phyloP scores from a whole-genome alignment of 2,888 invertebrate species.

The Artemia sinica region DNA sequence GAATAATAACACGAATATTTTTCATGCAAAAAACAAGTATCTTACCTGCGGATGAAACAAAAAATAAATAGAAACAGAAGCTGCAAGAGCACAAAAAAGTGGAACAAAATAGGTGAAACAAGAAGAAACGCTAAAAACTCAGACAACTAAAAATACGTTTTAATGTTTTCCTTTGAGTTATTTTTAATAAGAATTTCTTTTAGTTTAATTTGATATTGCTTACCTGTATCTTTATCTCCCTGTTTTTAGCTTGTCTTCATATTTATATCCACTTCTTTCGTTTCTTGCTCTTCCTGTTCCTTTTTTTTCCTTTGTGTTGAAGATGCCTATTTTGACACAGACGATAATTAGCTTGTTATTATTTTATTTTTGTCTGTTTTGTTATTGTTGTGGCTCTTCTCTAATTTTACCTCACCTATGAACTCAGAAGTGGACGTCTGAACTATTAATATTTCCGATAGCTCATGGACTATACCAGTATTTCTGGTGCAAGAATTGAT shows the following conservation, averaged over 20 bases:
- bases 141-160: not conserved
- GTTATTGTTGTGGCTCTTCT: too few relatives aligned
- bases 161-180: not conserved
- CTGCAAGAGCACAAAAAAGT: not conserved
- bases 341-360: too few relatives aligned
- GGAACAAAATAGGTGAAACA: not conserved
- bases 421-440: too few relatives aligned
- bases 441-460: too few relatives aligned
- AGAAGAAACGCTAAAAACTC: not conserved
- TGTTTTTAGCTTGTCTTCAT: not conserved
- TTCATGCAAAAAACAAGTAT: too few relatives aligned
- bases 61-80: not conserved
- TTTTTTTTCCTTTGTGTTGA: not conserved
- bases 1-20: too few relatives aligned
- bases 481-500: too few relatives aligned
- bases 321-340: not conserved
- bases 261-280: not conserved
- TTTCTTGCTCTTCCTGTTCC: not conserved
- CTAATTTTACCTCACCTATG: too few relatives aligned
- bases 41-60: not conserved
- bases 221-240: not conserved
- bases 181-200: too few relatives aligned
- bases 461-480: too few relatives aligned
- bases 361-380: too few relatives aligned
- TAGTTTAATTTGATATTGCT: not conserved